Percentiles rank a stretch among this genome's conserved stretches.
Conservation (phyloP, 2,113 vertebrate species). For the Siniperca chuatsi region DNA sequence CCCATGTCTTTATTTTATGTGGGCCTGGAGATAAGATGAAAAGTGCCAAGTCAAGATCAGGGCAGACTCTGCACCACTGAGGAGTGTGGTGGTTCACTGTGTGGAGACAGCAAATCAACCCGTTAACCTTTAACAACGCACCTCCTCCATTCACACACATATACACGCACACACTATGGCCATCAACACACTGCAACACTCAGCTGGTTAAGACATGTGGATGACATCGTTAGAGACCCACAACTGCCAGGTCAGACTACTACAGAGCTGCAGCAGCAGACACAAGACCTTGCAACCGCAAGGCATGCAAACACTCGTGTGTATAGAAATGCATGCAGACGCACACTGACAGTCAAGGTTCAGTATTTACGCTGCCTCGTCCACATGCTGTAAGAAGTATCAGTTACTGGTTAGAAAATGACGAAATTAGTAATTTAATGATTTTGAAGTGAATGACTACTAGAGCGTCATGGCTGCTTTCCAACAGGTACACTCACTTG, state of each 20-base stretch:
- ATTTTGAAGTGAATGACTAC: background rate
- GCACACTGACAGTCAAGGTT: constrained; percentile 7
- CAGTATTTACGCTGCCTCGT: background rate
- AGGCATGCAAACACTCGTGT: constrained; percentile 56
- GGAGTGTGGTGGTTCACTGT: constrained; percentile 42
- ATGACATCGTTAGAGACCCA: constrained; percentile 6
- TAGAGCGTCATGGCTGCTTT: constrained; percentile 33
- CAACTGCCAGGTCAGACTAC: constrained; percentile 2
- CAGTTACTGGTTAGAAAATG: constrained; percentile 37
- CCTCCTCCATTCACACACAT: background rate
- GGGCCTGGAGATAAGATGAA: constrained; percentile 66
- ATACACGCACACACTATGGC: background rate
- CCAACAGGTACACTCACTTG: constrained; percentile 17
- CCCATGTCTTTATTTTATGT: constrained; percentile 48
- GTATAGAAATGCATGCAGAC: constrained; percentile 39
- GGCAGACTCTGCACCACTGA: constrained; percentile 44
- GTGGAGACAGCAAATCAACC: constrained; percentile 61
- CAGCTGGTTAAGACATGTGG: constrained; percentile 17
- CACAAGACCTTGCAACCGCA: background rate
- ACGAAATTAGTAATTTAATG: background rate
- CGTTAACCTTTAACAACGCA: constrained; percentile 21
- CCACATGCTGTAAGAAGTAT: constrained; percentile 53
- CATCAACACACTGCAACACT: background rate
- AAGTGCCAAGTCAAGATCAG: constrained; percentile 68
- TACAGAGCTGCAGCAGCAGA: constrained; percentile 21